These are phyloP conservation scores for Metacarcinus magister DNA, from an alignment of 2,888 invertebrate genomes.

Conservation along the genomic window DNA sequence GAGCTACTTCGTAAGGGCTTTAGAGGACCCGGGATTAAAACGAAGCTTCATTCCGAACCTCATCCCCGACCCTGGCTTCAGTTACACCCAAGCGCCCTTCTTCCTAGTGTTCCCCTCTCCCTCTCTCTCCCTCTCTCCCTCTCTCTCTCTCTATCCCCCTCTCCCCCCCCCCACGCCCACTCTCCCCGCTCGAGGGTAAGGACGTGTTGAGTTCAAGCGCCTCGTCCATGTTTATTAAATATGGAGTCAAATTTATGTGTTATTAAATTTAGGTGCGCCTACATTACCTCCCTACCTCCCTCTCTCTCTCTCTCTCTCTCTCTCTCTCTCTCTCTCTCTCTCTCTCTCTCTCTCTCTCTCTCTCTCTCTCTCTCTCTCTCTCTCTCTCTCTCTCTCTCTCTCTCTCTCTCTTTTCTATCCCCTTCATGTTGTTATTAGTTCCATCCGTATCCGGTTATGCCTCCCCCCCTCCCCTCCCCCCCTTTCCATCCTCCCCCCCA, in stretches of 20 bases:
- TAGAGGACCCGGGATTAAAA: slow-evolving; percentile 27
- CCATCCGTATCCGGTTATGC: too few species aligned
- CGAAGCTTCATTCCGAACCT: background rate
- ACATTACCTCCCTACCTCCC: background rate
- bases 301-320: slow-evolving; percentile 38
- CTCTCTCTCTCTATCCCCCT: background rate
- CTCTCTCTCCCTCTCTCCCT: background rate
- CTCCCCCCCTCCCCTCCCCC: too few species aligned
- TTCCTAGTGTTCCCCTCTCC: background rate
- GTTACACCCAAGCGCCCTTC: background rate
- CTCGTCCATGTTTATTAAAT: slow-evolving; percentile 12
- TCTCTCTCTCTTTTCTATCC: background rate
- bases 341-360: background rate
- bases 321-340: background rate
- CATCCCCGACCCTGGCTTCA: background rate
- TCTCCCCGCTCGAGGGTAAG: background rate
- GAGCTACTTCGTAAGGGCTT: slow-evolving; percentile 31
- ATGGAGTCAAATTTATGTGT: background rate
- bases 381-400: background rate
- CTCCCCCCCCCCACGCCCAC: background rate
- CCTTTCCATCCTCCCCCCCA: too few species aligned
- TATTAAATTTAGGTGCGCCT: background rate
- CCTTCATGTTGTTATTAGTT: too few species aligned
- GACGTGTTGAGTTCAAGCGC: slow-evolving; percentile 10
- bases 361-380: background rate